Conservation (phyloP, 2,888 invertebrate species). For the Notodonta ziczac region DNA sequence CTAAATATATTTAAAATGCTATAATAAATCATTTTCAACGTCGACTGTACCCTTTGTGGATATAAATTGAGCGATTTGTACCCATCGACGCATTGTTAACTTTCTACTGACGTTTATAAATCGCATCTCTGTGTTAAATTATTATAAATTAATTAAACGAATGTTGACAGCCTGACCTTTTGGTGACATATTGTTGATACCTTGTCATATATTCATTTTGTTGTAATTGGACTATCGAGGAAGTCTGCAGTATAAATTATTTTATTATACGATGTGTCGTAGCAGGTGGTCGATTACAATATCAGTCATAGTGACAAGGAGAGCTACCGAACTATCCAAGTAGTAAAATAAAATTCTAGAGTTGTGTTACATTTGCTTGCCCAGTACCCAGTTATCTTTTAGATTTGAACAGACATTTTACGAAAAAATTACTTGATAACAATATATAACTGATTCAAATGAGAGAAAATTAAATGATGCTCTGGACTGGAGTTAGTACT, state of each 20-base stretch:
- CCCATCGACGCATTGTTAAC: constrained; percentile 10
- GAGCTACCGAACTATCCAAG: not conserved
- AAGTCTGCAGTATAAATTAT: not conserved
- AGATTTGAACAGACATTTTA: too few species aligned
- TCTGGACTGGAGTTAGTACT: too few species aligned
- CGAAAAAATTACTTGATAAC: too few species aligned
- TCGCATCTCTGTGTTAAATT: not conserved
- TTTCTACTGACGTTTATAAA: not conserved
- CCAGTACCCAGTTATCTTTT: too few species aligned
- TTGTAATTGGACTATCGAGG: too few species aligned
- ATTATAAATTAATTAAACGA: not conserved
- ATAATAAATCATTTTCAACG: not conserved
- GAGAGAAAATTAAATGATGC: too few species aligned
- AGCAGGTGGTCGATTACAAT: too few species aligned
- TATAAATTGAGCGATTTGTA: constrained; percentile 23
- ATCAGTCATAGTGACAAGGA: not conserved
- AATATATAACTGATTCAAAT: too few species aligned
- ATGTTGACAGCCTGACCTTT: not conserved
- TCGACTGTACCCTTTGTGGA: constrained; percentile 4
- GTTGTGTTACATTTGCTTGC: too few species aligned
- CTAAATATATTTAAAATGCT: too few species aligned
- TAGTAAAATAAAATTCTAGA: not conserved
- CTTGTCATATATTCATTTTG: not conserved
- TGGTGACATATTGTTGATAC: not conserved
- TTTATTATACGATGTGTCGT: too few species aligned